phyloP scores from a whole-genome alignment of 2,888 invertebrate species.

The Nomada fabriciana region DNA sequence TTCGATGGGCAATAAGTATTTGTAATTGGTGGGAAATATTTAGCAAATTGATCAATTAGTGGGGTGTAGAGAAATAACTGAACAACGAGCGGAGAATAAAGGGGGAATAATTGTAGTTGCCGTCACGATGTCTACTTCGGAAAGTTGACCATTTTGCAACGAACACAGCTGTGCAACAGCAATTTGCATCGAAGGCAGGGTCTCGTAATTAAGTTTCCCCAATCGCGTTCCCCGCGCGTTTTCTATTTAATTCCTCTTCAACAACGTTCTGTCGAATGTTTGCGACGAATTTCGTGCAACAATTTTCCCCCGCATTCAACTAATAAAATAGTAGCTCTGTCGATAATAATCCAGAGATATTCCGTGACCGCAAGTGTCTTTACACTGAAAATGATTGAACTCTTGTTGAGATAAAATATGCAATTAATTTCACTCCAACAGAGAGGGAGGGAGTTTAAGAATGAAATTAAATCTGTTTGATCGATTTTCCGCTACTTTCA shows the following conservation, averaged over 20 bases:
- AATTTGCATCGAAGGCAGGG: slow-evolving; percentile 43
- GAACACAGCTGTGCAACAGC: slow-evolving; percentile 36
- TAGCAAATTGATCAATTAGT: background rate
- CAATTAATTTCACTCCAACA: no score
- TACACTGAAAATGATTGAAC: no score
- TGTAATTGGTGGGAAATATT: background rate
- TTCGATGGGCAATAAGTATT: background rate
- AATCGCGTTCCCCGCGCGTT: slow-evolving; percentile 30
- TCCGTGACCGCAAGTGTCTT: no score
- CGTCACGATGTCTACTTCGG: slow-evolving; percentile 18
- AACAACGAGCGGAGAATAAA: background rate
- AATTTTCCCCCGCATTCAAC: background rate
- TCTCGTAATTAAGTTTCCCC: slow-evolving; percentile 48
- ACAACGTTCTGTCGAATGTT: slow-evolving; percentile 9
- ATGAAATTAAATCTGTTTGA: no score
- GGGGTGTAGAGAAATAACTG: slow-evolving; percentile 2
- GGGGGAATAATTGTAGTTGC: slow-evolving; percentile 6
- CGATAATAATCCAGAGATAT: no score
- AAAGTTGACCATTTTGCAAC: slow-evolving; percentile 27
- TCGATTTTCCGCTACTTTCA: no score
- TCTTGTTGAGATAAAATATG: no score
- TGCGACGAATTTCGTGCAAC: background rate
- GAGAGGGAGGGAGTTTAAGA: no score
- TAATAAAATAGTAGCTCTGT: no score
- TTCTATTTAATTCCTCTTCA: slow-evolving; percentile 44